Percentiles rank a stretch among this genome's conserved stretches.
These are phyloP conservation scores for Triplophysa rosa DNA, from an alignment of 2,113 vertebrate genomes.

Conservation along the genomic window DNA sequence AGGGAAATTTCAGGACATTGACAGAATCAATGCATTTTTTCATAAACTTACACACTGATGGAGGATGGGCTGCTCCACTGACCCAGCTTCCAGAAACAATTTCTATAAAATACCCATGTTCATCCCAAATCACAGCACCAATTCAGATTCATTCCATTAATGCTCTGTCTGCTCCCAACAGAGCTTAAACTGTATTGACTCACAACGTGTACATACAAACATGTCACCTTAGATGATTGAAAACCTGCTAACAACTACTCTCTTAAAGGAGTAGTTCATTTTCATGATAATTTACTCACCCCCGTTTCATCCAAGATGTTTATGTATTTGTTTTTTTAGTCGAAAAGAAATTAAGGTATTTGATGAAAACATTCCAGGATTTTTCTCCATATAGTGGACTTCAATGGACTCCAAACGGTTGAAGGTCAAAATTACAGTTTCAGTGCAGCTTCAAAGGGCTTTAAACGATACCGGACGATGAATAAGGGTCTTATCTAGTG, in stretches of 20 bases:
- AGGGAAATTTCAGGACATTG: no score
- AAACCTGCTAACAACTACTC: neutral
- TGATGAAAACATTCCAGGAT: no score
- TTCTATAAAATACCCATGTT: constrained; percentile 13
- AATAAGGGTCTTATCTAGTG: no score
- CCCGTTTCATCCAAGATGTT: no score
- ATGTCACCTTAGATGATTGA: neutral
- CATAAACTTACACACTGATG: neutral
- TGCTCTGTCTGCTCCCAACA: neutral
- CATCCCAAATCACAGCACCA: neutral
- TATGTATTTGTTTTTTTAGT: no score
- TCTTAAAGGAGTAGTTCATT: neutral
- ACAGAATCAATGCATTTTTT: neutral
- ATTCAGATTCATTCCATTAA: constrained; percentile 25
- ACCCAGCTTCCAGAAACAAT: constrained; percentile 31
- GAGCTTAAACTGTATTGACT: neutral
- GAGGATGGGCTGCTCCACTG: constrained; percentile 16
- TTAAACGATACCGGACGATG: no score
- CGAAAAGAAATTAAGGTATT: no score
- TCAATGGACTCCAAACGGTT: no score
- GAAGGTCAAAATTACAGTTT: no score
- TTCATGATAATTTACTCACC: no score
- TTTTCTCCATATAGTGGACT: no score
- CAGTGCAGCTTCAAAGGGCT: no score
- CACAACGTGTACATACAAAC: neutral